phyloP scores from a whole-genome alignment of 2,113 vertebrate genomes.

The Uria lomvia region DNA sequence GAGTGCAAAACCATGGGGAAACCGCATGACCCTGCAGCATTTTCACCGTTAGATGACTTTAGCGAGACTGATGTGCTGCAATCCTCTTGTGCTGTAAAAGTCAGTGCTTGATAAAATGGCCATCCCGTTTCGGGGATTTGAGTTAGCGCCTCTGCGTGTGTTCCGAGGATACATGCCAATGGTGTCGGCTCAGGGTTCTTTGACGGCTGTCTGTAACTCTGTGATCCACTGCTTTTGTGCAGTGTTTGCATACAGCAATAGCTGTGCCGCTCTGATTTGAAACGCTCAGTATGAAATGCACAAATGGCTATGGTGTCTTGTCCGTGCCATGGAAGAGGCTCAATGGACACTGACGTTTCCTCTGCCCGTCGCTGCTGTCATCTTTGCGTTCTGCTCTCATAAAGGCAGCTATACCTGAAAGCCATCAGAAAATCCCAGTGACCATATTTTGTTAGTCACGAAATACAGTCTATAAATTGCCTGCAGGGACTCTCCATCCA shows the following conservation, averaged over 20 bases:
- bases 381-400: not conserved
- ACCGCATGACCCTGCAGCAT: fast-evolving
- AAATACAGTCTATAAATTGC: not conserved
- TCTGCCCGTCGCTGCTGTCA: not conserved
- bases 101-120: not conserved
- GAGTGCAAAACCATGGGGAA: not conserved
- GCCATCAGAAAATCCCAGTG: not conserved
- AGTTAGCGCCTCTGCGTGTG: not conserved
- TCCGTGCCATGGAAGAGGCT: fast-evolving
- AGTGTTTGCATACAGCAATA: fast-evolving
- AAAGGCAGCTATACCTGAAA: not conserved
- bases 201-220: fast-evolving
- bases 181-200: not conserved
- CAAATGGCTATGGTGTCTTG: not conserved
- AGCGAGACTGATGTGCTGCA: fast-evolving
- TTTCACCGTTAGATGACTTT: not conserved
- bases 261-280: fast-evolving
- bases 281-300: fast-evolving
- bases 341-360: fast-evolving
- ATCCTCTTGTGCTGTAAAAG: not conserved
- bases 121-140: fast-evolving
- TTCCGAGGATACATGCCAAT: fast-evolving
- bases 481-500: conserved; percentile 52
- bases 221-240: not conserved
- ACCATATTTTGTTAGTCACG: not conserved